Percentiles rank a stretch among this genome's conserved stretches.
Conservation (phyloP, 2,113 vertebrate species). For the Glaucomys volans region DNA sequence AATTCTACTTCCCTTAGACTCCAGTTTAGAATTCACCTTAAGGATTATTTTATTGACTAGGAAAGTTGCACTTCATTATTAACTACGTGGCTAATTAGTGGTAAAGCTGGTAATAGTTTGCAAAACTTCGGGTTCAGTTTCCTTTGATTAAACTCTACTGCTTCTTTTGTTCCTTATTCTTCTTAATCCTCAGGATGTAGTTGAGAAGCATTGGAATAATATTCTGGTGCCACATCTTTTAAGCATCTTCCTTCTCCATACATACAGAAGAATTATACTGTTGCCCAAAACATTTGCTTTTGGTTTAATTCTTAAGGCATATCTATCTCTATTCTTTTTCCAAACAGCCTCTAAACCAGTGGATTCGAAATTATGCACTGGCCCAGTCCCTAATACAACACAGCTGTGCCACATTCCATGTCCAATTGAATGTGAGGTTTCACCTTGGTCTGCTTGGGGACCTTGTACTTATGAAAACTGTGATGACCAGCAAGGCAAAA, state of each 20-base stretch:
- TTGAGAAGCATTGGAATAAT: background rate
- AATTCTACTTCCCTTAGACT: background rate
- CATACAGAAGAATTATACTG: background rate
- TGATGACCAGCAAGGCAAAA: conserved; percentile 94
- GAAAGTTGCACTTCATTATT: background rate
- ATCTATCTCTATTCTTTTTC: conserved; percentile 70
- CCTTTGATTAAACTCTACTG: background rate
- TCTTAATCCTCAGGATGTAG: background rate
- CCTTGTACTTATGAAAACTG: conserved; percentile 98
- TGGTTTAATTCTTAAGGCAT: background rate
- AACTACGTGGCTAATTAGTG: background rate
- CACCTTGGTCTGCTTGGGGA: conserved; percentile 96
- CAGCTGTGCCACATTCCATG: conserved; percentile 96
- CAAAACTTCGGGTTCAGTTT: background rate
- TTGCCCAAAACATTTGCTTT: background rate
- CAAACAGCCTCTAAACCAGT: conserved; percentile 93
- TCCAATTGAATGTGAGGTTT: conserved; percentile 95
- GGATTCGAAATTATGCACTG: conserved; percentile 90
- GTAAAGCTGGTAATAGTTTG: background rate
- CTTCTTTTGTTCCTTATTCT: too few relatives aligned
- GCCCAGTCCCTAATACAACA: conserved; percentile 91
- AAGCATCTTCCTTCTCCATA: background rate
- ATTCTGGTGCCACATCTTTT: background rate
- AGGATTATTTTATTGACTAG: background rate
- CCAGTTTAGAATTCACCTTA: background rate